Conservation (phyloP, 2,113 vertebrate species). For the Jaculus jaculus region DNA sequence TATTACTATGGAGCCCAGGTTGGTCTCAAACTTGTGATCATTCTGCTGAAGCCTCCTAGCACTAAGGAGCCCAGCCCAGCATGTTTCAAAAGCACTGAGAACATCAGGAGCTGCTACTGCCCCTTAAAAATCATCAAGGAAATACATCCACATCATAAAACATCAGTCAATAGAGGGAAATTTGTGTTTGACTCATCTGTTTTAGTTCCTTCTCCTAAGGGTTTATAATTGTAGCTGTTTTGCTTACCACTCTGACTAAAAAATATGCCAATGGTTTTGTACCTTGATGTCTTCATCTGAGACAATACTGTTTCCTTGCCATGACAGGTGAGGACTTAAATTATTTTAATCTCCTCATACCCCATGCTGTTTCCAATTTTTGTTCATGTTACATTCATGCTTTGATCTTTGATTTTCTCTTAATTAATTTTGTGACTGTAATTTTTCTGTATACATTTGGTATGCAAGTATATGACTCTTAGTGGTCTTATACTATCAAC, state of each 20-base stretch:
- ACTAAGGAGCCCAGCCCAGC: background rate
- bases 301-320: background rate
- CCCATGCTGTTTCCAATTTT: conserved; percentile 12
- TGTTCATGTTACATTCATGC: background rate
- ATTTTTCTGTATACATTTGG: conserved; percentile 7
- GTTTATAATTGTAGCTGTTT: background rate
- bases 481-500: background rate
- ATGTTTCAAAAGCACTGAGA: background rate
- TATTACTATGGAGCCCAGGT: background rate
- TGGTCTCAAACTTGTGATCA: background rate
- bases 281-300: conserved; percentile 33
- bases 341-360: background rate
- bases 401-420: conserved; percentile 6
- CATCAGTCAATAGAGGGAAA: background rate
- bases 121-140: background rate
- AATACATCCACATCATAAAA: background rate
- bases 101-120: background rate
- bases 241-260: background rate
- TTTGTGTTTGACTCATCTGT: background rate
- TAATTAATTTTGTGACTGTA: background rate
- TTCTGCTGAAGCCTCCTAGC: background rate
- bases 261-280: background rate
- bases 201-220: background rate
- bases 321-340: background rate
- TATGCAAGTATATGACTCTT: background rate